Percentiles rank a stretch among this genome's conserved stretches.
phyloP scores from a whole-genome alignment of 35 echinoderm and acorn worm genomes.

The Heliocidaris erythrogramma region DNA sequence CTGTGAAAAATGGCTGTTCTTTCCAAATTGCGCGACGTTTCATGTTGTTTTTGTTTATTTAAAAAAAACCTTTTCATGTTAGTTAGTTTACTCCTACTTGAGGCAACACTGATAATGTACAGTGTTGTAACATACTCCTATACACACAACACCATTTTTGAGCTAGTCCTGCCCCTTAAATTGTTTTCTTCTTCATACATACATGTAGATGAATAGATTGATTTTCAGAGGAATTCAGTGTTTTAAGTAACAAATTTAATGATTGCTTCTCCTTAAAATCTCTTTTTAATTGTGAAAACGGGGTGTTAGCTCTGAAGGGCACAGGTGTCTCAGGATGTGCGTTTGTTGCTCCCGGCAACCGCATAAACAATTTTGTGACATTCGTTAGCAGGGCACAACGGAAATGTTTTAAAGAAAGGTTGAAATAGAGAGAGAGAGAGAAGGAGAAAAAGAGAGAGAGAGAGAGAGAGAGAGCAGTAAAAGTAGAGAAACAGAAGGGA shows the following conservation, averaged over 20 bases:
- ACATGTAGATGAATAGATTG: too few relatives aligned
- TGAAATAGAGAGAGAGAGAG: not conserved
- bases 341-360: conserved; percentile 27
- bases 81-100: too few relatives aligned
- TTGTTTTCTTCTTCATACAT: too few relatives aligned
- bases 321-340: conserved; percentile 36
- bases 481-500: not conserved
- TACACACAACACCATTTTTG: too few relatives aligned
- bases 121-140: too few relatives aligned
- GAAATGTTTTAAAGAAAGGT: not conserved
- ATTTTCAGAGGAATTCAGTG: too few relatives aligned
- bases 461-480: not conserved
- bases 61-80: too few relatives aligned
- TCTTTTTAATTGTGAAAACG: not conserved
- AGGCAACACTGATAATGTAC: too few relatives aligned
- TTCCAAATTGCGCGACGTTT: too few relatives aligned
- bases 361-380: conserved; percentile 43
- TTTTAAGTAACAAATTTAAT: not conserved
- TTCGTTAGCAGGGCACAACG: not conserved
- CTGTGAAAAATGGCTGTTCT: too few relatives aligned
- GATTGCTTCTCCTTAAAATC: not conserved
- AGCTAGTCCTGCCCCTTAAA: too few relatives aligned
- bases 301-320: conserved; percentile 25
- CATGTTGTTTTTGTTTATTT: too few relatives aligned
- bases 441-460: not conserved